A percentile compares a stretch with the other conserved stretches of the same genome.
These are phyloP conservation scores for Chionoecetes opilio DNA, from an alignment of 1,140 invertebrate genomes.

Conservation along the genomic window DNA sequence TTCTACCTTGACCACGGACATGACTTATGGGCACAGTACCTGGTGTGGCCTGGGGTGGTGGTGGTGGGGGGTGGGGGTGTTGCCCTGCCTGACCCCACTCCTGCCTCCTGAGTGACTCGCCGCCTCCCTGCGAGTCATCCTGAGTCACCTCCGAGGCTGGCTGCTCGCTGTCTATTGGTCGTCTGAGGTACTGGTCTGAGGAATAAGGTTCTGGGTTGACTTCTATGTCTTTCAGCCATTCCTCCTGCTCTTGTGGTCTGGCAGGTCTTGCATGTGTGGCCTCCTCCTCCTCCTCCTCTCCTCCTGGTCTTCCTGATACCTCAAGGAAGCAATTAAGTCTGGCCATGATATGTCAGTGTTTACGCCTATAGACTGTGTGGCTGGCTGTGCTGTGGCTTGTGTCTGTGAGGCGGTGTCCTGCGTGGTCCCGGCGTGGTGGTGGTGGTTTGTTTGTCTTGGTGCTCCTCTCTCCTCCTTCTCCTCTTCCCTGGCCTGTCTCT, in stretches of 20 bases:
- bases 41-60: background rate
- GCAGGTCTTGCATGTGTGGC: background rate
- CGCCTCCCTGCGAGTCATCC: background rate
- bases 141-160: background rate
- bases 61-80: background rate
- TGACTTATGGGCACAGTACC: background rate
- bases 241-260: background rate
- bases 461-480: slow-evolving; percentile 1
- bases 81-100: background rate
- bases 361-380: background rate
- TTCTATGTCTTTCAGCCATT: background rate
- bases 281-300: no score
- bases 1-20: no score
- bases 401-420: slow-evolving; percentile 49
- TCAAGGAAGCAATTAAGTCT: slow-evolving; percentile 32
- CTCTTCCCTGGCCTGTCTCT: slow-evolving; percentile 18
- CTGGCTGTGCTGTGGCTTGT: background rate
- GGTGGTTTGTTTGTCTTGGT: background rate
- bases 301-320: background rate
- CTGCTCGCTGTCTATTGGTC: background rate
- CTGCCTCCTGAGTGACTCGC: background rate
- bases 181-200: background rate
- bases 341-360: slow-evolving; percentile 69
- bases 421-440: no score
- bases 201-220: background rate